Percentiles rank a stretch among this genome's conserved stretches.
These are phyloP conservation scores for Semnornis frantzii DNA, from an alignment of 2,113 vertebrate genomes.

Conservation along the genomic window DNA sequence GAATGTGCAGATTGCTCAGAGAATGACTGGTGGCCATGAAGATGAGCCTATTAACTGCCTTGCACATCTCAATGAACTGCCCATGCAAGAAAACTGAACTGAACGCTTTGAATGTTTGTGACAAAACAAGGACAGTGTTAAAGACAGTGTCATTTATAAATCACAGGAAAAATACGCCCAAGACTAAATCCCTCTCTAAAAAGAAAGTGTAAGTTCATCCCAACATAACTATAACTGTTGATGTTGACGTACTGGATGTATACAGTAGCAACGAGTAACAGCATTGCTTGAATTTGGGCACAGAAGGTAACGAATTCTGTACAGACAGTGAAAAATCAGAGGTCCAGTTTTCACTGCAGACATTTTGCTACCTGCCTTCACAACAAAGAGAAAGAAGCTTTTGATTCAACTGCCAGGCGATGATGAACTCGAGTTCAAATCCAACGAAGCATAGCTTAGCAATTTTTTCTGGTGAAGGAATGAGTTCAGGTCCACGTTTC, in stretches of 20 bases:
- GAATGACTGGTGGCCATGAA: constrained; percentile 2
- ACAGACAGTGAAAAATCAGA: neutral
- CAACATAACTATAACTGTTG: neutral
- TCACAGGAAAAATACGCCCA: neutral
- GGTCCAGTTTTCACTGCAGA: constrained; percentile 28
- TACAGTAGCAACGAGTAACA: neutral
- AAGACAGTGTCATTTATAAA: neutral
- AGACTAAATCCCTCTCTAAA: neutral
- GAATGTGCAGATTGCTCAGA: neutral
- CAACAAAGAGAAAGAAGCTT: constrained; percentile 33
- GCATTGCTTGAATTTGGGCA: neutral
- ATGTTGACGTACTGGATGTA: neutral
- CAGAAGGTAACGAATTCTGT: neutral
- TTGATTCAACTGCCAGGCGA: constrained; percentile 48
- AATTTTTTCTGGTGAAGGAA: constrained; percentile 33
- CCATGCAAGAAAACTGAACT: neutral
- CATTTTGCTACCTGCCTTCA: constrained; percentile 48
- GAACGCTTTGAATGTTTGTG: constrained; percentile 19
- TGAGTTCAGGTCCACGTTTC: neutral
- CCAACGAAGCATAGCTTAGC: constrained; percentile 9
- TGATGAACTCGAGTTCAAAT: constrained; percentile 40
- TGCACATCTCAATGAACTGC: neutral
- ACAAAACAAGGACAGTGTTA: constrained; percentile 41
- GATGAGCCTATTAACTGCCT: neutral
- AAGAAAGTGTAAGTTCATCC: neutral